Evolutionary conservation across 2,797 vertebrate species (phyloP).

Genomic region (Betta splendens): DNA sequence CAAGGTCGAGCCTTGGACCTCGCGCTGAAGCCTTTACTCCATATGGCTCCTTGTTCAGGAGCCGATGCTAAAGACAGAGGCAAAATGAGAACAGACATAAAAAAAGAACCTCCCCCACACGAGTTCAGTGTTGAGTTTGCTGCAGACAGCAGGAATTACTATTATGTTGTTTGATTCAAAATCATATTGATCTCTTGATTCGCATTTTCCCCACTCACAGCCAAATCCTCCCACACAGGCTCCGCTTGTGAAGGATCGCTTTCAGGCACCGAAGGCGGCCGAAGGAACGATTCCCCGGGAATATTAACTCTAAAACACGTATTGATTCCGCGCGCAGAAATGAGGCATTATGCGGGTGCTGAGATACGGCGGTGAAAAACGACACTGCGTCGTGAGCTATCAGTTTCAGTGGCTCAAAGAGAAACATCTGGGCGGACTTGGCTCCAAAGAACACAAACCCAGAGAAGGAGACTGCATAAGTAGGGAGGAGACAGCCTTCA

Average conservation of each 20-base stretch:
- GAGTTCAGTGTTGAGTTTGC: conserved; percentile 53
- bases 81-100: conserved; percentile 35
- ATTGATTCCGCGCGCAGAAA: conserved; percentile 77
- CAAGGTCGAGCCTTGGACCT: conserved; percentile 66
- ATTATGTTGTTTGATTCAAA: conserved; percentile 71
- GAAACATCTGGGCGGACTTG: conserved; percentile 84
- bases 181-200: conserved; percentile 72
- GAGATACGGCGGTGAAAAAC: conserved; percentile 78
- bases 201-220: conserved; percentile 58
- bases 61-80: conserved; percentile 17
- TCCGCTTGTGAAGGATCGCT: conserved; percentile 66
- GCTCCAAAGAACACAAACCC: conserved; percentile 81
- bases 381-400: conserved; percentile 78
- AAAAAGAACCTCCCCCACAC: conserved; percentile 32
- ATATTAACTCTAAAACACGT: conserved; percentile 74
- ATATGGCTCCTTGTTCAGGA: conserved; percentile 24
- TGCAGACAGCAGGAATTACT: conserved; percentile 62
- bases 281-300: conserved; percentile 64
- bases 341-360: conserved; percentile 79
- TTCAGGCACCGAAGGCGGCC: conserved; percentile 56
- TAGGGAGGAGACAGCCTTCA: conserved; percentile 74
- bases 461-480: conserved; percentile 69
- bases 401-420: conserved; percentile 83
- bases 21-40: conserved; percentile 17
- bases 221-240: conserved; percentile 70